These are phyloP conservation scores for Oasisia sp. DNA, from an alignment of 2,888 invertebrate genomes.

Conservation along the genomic window DNA sequence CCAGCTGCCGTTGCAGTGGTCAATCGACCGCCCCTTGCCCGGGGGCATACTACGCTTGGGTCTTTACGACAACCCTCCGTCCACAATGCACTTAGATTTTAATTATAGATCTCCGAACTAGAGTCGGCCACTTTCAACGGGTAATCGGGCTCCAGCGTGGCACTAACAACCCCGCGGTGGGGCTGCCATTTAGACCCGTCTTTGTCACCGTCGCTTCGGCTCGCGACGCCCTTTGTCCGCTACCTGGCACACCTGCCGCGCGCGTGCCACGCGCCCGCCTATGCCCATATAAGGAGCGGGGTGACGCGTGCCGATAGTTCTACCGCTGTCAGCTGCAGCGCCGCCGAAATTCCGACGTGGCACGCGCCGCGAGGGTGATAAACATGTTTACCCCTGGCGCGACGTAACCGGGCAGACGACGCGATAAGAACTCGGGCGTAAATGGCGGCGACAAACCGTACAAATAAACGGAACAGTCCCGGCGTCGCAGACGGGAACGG, in stretches of 20 bases:
- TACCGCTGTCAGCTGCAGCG: not conserved
- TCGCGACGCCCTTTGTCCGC: not conserved
- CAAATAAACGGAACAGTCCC: not conserved
- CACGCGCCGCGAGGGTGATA: not conserved
- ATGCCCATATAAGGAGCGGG: not conserved
- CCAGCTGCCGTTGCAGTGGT: not conserved
- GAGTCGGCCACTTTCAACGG: not conserved
- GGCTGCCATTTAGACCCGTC: conserved; percentile 5
- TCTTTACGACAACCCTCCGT: not conserved
- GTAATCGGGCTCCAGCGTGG: not conserved
- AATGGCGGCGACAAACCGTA: not conserved
- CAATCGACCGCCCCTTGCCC: not conserved
- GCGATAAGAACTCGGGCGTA: not conserved
- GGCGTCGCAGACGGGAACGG: conserved; percentile 5
- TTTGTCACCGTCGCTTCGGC: not conserved
- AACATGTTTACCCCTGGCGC: not conserved
- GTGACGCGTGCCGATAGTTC: conserved; percentile 13
- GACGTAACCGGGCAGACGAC: not conserved
- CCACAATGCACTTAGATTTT: not conserved
- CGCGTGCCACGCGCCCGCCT: not conserved
- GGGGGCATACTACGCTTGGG: not conserved
- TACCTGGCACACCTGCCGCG: conserved; percentile 13
- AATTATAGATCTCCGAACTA: not conserved
- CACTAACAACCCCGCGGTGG: not conserved
- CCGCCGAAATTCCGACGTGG: not conserved